A percentile compares a stretch with the other conserved stretches of the same genome.
Evolutionary conservation across 64 coral and sea anemone genomes (phyloP).

Genomic region (Montipora capricornis): DNA sequence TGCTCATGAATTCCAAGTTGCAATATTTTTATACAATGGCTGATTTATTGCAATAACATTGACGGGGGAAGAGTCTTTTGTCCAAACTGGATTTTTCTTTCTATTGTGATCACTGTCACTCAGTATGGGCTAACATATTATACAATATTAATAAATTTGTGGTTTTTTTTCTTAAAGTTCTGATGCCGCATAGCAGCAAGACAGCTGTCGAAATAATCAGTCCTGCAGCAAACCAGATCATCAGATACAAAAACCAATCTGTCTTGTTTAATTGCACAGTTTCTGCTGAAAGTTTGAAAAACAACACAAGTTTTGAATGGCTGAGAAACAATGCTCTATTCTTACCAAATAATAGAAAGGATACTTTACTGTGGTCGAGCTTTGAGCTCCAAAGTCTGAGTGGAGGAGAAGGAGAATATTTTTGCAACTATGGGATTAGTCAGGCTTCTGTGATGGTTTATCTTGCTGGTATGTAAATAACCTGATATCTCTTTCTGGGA

Average conservation of each 20-base stretch:
- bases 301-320: background rate
- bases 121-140: no score
- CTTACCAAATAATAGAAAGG: background rate
- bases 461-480: background rate
- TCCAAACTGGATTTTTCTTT: no score
- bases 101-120: no score
- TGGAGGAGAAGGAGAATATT: background rate
- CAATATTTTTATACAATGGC: no score
- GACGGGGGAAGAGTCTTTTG: no score
- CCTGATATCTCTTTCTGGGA: background rate
- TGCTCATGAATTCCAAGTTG: no score
- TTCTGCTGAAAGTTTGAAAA: background rate
- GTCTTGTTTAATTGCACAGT: slow-evolving; percentile 44
- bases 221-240: slow-evolving; percentile 24
- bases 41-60: no score
- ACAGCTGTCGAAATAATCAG: slow-evolving; percentile 13
- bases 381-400: slow-evolving; percentile 11
- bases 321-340: background rate
- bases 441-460: background rate
- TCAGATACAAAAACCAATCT: slow-evolving; percentile 21
- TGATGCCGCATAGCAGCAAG: background rate
- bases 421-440: background rate
- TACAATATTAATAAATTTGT: background rate
- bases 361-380: slow-evolving; percentile 22
- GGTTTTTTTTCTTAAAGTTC: background rate